Percentiles rank a stretch among this genome's conserved stretches.
phyloP scores from a whole-genome alignment of 1,140 invertebrate species.

The Scylla paramamosain region DNA sequence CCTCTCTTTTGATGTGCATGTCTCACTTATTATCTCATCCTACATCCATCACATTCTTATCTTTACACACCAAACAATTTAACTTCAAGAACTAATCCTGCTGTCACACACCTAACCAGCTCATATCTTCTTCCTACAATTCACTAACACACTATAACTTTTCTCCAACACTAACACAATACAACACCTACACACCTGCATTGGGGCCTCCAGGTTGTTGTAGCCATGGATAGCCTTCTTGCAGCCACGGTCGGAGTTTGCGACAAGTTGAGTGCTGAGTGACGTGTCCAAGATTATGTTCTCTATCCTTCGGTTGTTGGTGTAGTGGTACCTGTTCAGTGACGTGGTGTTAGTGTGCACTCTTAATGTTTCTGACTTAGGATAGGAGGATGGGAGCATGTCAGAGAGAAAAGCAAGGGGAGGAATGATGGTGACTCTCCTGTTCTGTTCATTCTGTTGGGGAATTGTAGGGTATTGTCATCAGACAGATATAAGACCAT shows the following conservation, averaged over 20 bases:
- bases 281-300: conserved; percentile 68
- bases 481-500: too few species aligned
- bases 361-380: too few species aligned
- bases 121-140: neutral
- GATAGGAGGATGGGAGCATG: too few species aligned
- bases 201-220: conserved; percentile 74
- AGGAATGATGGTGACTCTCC: too few species aligned
- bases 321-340: conserved; percentile 72
- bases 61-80: neutral
- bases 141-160: neutral
- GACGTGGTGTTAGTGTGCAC: too few species aligned
- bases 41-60: neutral
- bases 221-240: conserved; percentile 74
- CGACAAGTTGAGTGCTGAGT: conserved; percentile 55
- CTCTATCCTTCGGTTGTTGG: conserved; percentile 68
- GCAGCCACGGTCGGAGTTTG: conserved; percentile 60
- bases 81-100: too few species aligned
- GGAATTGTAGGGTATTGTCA: too few species aligned
- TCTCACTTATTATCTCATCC: too few species aligned
- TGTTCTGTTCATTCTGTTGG: too few species aligned
- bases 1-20: too few species aligned
- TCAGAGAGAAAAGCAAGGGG: too few species aligned
- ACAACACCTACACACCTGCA: conserved; percentile 72
- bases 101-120: neutral
- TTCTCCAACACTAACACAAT: too few species aligned